Evolutionary conservation across 92 coral and sea anemone genomes (phyloP).

Genomic region (Parazoanthus darwini): DNA sequence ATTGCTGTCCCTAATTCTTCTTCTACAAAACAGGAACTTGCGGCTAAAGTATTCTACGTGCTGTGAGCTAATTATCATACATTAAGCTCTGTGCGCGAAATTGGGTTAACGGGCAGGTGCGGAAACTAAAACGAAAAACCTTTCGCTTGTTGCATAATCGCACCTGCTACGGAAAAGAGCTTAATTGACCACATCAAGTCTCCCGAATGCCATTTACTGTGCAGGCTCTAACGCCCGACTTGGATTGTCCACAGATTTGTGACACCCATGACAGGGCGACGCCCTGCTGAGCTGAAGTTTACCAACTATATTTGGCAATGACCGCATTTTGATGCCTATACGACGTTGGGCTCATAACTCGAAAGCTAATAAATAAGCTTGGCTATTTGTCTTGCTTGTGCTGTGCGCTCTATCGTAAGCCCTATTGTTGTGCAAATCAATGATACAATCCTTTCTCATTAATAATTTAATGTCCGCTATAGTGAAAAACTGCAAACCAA

Average conservation of each 20-base stretch:
- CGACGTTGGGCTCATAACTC: conserved; percentile 13
- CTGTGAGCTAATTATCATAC: conserved; percentile 24
- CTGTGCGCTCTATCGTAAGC: conserved; percentile 60
- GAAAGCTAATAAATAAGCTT: conserved; percentile 29
- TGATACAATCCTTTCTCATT: conserved; percentile 52
- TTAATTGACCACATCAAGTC: conserved; percentile 25
- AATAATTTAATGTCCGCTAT: conserved; percentile 42
- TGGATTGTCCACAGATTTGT: not conserved
- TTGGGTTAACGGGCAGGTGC: conserved; percentile 36
- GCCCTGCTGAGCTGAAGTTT: conserved; percentile 16
- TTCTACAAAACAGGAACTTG: conserved; percentile 5
- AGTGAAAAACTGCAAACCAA: conserved; percentile 37
- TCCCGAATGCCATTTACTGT: not conserved
- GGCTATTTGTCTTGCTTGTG: conserved; percentile 51
- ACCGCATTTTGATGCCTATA: not conserved
- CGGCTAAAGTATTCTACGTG: not conserved
- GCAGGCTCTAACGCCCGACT: conserved; percentile 4
- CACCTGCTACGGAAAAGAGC: conserved; percentile 31
- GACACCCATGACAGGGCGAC: conserved; percentile 8
- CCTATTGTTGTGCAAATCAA: conserved; percentile 66
- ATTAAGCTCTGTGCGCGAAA: conserved; percentile 1
- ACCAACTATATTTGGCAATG: conserved; percentile 27
- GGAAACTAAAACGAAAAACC: conserved; percentile 11
- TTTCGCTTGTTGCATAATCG: conserved; percentile 20
- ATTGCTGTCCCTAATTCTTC: not conserved